phyloP scores from a whole-genome alignment of 2,113 vertebrate genomes.

The Morone chrysops region DNA sequence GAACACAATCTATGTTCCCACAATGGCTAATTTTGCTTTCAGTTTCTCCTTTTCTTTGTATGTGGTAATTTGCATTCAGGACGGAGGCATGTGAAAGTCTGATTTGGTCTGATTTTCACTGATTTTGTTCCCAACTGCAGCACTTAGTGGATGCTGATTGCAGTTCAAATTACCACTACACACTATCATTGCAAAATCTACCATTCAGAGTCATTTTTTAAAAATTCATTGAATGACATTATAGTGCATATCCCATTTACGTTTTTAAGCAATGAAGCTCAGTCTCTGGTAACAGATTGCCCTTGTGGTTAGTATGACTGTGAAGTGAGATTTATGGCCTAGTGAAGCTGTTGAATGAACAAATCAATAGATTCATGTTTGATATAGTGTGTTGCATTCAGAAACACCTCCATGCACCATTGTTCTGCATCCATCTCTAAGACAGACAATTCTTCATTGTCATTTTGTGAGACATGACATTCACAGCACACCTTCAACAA shows the following conservation, averaged over 20 bases:
- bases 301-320: slow-evolving; percentile 57
- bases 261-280: slow-evolving; percentile 54
- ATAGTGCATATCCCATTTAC: slow-evolving; percentile 38
- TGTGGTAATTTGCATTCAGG: slow-evolving; percentile 57
- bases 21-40: slow-evolving; percentile 45
- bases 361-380: slow-evolving; percentile 77
- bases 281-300: slow-evolving; percentile 49
- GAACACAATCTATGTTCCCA: slow-evolving; percentile 21
- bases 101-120: slow-evolving; percentile 62
- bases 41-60: slow-evolving; percentile 27
- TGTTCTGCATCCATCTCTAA: slow-evolving; percentile 53
- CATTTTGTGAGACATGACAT: slow-evolving; percentile 57
- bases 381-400: slow-evolving; percentile 69
- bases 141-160: slow-evolving; percentile 60
- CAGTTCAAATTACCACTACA: slow-evolving; percentile 44
- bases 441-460: slow-evolving; percentile 58
- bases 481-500: slow-evolving; percentile 33
- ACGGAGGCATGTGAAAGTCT: slow-evolving; percentile 25
- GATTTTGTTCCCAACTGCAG: slow-evolving; percentile 60
- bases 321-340: slow-evolving; percentile 74
- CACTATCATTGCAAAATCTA: slow-evolving; percentile 22
- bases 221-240: slow-evolving; percentile 30
- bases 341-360: slow-evolving; percentile 64
- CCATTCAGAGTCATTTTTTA: slow-evolving; percentile 25
- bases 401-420: slow-evolving; percentile 57